Base-by-base conservation (phyloP, 2,797 vertebrate species). In the Microcaecilia unicolor region DNA sequence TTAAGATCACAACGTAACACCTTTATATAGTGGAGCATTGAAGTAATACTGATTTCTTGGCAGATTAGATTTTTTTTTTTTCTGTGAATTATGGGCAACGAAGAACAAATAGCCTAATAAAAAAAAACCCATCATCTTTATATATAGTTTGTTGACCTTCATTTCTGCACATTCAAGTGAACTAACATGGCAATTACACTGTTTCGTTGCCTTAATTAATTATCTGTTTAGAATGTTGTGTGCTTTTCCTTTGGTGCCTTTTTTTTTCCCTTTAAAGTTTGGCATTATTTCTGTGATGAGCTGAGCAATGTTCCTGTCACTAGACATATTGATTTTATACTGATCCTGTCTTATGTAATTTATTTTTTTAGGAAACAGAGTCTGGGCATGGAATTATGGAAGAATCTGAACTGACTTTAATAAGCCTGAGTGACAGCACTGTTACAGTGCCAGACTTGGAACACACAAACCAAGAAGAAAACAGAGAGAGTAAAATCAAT, bases 321-420 rank as follows among this genome's bases (percentile, higher is more conserved):
- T 47, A 34, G 6, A 44, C 50, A 25, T 17, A 21, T 4, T n/a
- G 11, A 1, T 8, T 20, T 44, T 12, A 11, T 5, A 16, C 6
- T 21, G 2, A 10, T 33, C 3, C 28, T 38, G 15, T 15, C 11
- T 43, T 26, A 2, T 41, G 2, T 42, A 15, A 31, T 11, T 25
- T 51, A n/a, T 46, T 45, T 15, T n/a, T n/a, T 25, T 37, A 95
- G 92, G 86, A 78, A 25, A 48, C 53, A 1, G 75, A 61, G 15
- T 52, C 44, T 31, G 76, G 75, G 23, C 33, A 3, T 37, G 93
- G 93, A 3, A 95, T 97, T 61, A 76, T 94, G 72, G 91, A 98
- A 52, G 88, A 96, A 57, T 88, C 92, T 1, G 80, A 88, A 22
- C 76, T 93, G 22, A 89, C 89, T 0, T 44, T 94, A 15, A 25